Percentiles rank a stretch among this genome's conserved stretches.
phyloP scores from a whole-genome alignment of 2,888 invertebrate species.

The Elaeidobius kamerunicus region DNA sequence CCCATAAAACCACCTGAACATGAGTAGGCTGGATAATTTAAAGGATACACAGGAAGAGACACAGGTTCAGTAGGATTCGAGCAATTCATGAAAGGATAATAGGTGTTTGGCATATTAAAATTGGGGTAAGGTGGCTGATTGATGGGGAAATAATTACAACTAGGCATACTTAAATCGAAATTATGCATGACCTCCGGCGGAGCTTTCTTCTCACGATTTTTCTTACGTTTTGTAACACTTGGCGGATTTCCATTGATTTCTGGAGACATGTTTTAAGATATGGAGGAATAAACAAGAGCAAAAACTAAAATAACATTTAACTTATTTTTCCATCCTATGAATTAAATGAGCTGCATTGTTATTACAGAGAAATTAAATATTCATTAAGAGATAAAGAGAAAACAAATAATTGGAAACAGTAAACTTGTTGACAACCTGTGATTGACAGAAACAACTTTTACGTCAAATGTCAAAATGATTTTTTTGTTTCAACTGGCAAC shows the following conservation, averaged over 20 bases:
- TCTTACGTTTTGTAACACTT: constrained; percentile 48
- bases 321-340: no score
- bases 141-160: constrained; percentile 40
- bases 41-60: constrained; percentile 61
- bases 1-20: constrained; percentile 33
- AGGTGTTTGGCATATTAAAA: constrained; percentile 35
- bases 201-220: constrained; percentile 44
- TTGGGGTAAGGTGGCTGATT: constrained; percentile 36
- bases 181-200: constrained; percentile 30
- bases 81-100: constrained; percentile 43
- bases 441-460: no score
- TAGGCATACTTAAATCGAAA: constrained; percentile 41
- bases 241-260: constrained; percentile 49
- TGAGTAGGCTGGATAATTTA: constrained; percentile 50
- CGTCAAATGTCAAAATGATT: no score
- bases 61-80: constrained; percentile 57
- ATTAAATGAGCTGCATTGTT: no score
- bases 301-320: no score
- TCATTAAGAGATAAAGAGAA: no score
- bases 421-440: no score
- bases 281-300: no score
- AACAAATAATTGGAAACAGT: no score
- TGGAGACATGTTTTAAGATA: no score
- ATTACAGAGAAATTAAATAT: no score
- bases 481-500: no score